Conservation (phyloP, 2,113 vertebrate species). For the Cyanoderma ruficeps region DNA sequence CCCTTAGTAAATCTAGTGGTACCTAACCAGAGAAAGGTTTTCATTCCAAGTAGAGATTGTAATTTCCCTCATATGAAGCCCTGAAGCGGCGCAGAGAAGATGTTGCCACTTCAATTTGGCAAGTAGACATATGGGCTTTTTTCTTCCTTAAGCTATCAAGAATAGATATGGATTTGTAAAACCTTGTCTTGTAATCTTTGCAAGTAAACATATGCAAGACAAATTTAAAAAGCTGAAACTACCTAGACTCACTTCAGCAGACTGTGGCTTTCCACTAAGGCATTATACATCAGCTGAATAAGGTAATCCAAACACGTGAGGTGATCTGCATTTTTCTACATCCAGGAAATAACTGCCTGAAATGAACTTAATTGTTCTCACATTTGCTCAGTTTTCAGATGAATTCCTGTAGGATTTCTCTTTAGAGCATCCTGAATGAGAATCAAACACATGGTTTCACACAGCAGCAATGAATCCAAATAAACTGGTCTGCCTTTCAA, state of each 20-base stretch:
- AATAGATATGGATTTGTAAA: background rate
- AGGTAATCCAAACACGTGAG: background rate
- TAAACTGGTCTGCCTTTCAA: background rate
- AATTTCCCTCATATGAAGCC: background rate
- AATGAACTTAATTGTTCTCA: background rate
- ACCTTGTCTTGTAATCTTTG: background rate
- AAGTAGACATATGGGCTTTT: background rate
- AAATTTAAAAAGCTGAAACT: background rate
- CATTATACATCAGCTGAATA: background rate
- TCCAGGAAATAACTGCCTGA: background rate
- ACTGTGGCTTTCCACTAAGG: background rate
- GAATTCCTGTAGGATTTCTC: background rate
- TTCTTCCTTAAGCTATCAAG: background rate
- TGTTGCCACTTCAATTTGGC: background rate
- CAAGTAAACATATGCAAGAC: background rate
- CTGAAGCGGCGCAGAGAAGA: background rate
- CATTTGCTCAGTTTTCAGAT: background rate
- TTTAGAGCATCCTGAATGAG: background rate
- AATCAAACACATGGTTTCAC: background rate
- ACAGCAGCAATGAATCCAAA: background rate
- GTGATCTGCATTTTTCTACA: conserved; percentile 9
- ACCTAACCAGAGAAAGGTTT: background rate
- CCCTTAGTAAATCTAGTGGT: background rate
- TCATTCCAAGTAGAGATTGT: background rate
- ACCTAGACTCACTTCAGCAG: background rate